Percentiles rank a stretch among this genome's conserved stretches.
Evolutionary conservation across 2,797 vertebrate species (phyloP).

Genomic region (Eremophila alpestris): DNA sequence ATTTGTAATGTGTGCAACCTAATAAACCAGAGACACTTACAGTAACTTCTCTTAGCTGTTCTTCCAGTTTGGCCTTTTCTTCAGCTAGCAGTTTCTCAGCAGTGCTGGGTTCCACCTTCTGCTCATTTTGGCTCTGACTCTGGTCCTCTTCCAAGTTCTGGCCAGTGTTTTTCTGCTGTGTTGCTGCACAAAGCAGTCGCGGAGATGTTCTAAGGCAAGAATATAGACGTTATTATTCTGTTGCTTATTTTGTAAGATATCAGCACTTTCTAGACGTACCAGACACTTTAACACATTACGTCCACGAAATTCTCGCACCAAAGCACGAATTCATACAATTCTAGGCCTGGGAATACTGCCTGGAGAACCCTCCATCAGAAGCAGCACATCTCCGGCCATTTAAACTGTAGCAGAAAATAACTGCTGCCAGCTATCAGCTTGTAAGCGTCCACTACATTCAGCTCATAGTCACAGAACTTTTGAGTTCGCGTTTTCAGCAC

Average conservation of each 20-base stretch:
- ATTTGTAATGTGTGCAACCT: not conserved
- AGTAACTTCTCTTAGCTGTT: conserved; percentile 87
- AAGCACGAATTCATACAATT: not conserved
- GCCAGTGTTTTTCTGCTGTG: conserved; percentile 85
- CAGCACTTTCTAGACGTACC: not conserved
- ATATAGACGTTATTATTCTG: fast-evolving
- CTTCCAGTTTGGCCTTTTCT: conserved; percentile 90
- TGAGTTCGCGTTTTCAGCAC: fast-evolving
- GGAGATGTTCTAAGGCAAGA: conserved; percentile 69
- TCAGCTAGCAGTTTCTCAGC: conserved; percentile 79
- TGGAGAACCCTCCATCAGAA: not conserved
- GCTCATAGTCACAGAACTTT: not conserved
- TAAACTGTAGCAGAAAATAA: not conserved
- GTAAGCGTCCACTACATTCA: fast-evolving
- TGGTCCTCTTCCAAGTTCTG: conserved; percentile 81
- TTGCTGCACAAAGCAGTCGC: conserved; percentile 86
- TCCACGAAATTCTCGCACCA: not conserved
- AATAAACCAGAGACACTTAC: conserved; percentile 73
- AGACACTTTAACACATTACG: fast-evolving
- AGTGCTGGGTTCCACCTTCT: conserved; percentile 76
- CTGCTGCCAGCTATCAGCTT: not conserved
- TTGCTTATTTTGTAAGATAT: not conserved
- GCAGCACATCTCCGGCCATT: not conserved
- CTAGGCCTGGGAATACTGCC: not conserved
- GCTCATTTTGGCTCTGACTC: conserved; percentile 60